These are phyloP conservation scores for Lottia scabra DNA, from an alignment of 2,888 invertebrate genomes.

Conservation along the genomic window DNA sequence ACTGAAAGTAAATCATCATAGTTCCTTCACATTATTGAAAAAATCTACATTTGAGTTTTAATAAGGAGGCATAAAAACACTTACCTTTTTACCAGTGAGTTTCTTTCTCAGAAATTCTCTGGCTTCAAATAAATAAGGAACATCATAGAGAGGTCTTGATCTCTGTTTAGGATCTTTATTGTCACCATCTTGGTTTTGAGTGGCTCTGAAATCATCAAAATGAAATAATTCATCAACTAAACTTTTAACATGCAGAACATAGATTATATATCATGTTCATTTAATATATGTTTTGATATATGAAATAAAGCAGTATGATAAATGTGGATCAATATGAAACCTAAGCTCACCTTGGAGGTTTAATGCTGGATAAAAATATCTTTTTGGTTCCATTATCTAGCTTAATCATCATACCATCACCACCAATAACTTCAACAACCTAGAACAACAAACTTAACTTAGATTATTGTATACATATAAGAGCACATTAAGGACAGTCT, in stretches of 20 bases:
- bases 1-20: neutral
- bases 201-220: neutral
- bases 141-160: conserved; percentile 89
- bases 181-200: neutral
- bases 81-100: conserved; percentile 90
- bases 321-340: too few species aligned
- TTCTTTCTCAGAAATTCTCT: conserved; percentile 96
- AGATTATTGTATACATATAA: too few species aligned
- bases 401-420: conserved; percentile 91
- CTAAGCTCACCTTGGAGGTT: conserved; percentile 84
- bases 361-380: conserved; percentile 94
- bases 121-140: conserved; percentile 99
- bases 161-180: conserved; percentile 36
- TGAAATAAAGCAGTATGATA: too few species aligned
- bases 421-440: conserved; percentile 88
- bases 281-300: too few species aligned
- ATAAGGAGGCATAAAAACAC: neutral
- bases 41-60: neutral
- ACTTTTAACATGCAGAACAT: too few species aligned
- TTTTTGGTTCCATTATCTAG: conserved; percentile 86
- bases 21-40: neutral
- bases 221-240: too few species aligned
- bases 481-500: too few species aligned
- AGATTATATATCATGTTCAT: too few species aligned
- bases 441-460: conserved; percentile 24